Evolutionary conservation across 2,797 vertebrate genomes (phyloP).

Genomic region (Rhinatrema bivittatum): DNA sequence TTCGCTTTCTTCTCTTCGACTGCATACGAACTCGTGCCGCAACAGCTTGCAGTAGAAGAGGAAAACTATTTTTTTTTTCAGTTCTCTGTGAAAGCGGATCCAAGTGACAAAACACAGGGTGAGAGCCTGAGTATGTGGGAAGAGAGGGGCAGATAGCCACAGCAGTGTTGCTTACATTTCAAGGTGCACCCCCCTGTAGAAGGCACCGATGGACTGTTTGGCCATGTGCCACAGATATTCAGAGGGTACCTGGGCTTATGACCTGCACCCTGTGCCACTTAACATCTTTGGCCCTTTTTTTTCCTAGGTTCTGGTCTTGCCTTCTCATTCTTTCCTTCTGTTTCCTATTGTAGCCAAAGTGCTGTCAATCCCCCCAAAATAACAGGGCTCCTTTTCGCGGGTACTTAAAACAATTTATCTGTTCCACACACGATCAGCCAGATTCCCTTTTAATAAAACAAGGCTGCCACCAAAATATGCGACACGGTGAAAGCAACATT

Average conservation of each 20-base stretch:
- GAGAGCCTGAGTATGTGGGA: conserved; percentile 40
- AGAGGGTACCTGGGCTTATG: not conserved
- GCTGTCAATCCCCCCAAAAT: not conserved
- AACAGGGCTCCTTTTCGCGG: not conserved
- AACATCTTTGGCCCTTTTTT: not conserved
- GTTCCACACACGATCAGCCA: conserved; percentile 2
- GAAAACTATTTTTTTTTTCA: conserved; percentile 34
- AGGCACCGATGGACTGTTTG: conserved; percentile 2
- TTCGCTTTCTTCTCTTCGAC: no score
- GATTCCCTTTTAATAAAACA: not conserved
- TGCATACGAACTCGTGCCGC: conserved; percentile 31
- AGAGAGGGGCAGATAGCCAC: no score
- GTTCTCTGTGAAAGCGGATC: conserved; percentile 35
- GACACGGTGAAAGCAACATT: not conserved
- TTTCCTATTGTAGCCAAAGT: conserved; percentile 1
- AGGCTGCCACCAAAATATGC: conserved; percentile 1
- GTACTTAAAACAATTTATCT: not conserved
- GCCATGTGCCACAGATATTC: not conserved
- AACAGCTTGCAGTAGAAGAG: conserved; percentile 42
- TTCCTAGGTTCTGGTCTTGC: conserved; percentile 25
- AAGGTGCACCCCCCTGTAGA: no score
- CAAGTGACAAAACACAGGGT: conserved; percentile 27
- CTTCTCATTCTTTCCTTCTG: conserved; percentile 22
- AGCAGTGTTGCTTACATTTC: no score
- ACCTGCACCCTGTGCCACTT: no score